Evolutionary conservation across 2,888 invertebrate species (phyloP).

Genomic region (Odontothrips loti): DNA sequence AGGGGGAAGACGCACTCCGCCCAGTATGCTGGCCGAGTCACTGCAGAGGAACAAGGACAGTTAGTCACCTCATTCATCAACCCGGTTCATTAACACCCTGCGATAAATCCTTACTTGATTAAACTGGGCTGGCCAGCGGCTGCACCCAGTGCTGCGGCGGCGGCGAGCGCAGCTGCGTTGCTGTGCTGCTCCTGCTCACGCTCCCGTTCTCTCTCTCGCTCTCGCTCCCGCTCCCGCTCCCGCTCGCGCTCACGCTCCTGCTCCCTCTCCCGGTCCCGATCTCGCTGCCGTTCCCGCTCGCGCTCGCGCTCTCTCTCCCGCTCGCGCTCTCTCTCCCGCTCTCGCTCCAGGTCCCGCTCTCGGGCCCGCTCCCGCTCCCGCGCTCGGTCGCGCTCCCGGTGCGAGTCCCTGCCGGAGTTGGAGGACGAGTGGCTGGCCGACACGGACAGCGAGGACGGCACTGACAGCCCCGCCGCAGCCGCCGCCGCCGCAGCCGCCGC

Average conservation of each 20-base stretch:
- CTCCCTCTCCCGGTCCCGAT: conserved; percentile 5
- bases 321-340: conserved; percentile 26
- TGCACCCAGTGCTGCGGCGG: neutral
- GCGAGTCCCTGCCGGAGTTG: conserved; percentile 3
- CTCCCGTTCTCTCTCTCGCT: conserved; percentile 30
- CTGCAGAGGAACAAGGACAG: conserved; percentile 48
- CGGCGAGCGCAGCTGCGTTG: neutral
- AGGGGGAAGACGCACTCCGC: conserved; percentile 77
- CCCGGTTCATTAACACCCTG: no score
- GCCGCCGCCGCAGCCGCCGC: neutral
- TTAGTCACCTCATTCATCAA: neutral
- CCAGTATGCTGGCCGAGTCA: conserved; percentile 76
- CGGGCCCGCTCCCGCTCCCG: conserved; percentile 34
- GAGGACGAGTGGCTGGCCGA: neutral
- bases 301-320: conserved; percentile 28
- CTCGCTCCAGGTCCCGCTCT: conserved; percentile 30
- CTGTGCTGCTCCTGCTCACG: neutral
- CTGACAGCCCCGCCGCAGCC: neutral
- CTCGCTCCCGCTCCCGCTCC: conserved; percentile 29
- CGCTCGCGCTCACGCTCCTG: conserved; percentile 29
- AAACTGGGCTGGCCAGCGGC: neutral
- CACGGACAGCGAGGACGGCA: conserved; percentile 14
- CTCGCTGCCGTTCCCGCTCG: conserved; percentile 21
- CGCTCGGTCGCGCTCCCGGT: conserved; percentile 28
- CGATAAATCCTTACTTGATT: neutral